Conservation (phyloP, 1,140 invertebrate species). For the Drosophila virilis region DNA sequence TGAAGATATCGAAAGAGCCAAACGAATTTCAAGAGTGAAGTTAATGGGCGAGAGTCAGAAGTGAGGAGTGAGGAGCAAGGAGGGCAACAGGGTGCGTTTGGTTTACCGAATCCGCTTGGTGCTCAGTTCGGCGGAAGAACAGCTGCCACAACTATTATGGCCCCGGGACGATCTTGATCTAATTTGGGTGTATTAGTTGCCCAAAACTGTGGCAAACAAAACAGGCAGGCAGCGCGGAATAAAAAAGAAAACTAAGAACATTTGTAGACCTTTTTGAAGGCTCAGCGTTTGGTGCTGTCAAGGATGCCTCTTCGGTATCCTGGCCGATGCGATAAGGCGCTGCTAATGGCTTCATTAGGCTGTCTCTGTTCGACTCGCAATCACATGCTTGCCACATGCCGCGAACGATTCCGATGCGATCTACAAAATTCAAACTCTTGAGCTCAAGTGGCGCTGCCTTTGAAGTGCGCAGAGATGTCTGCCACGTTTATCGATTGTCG, state of each 20-base stretch:
- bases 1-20: slow-evolving; percentile 49
- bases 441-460: slow-evolving; percentile 54
- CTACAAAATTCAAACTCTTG: slow-evolving; percentile 32
- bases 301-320: slow-evolving; percentile 57
- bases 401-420: slow-evolving; percentile 56
- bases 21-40: slow-evolving; percentile 54
- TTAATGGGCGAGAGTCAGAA: slow-evolving; percentile 67
- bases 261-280: slow-evolving; percentile 36
- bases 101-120: slow-evolving; percentile 47
- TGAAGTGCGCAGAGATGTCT: slow-evolving; percentile 55
- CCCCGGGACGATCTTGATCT: slow-evolving; percentile 70
- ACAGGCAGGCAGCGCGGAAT: slow-evolving; percentile 34
- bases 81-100: slow-evolving; percentile 8
- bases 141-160: slow-evolving; percentile 68
- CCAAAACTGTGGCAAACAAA: slow-evolving; percentile 63
- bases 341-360: slow-evolving; percentile 80
- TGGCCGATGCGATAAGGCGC: slow-evolving; percentile 62
- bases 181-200: slow-evolving; percentile 81
- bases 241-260: slow-evolving; percentile 39
- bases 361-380: slow-evolving; percentile 38
- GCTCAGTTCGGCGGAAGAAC: slow-evolving; percentile 46
- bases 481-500: slow-evolving; percentile 64
- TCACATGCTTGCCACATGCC: slow-evolving; percentile 77
- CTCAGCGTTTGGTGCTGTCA: slow-evolving; percentile 13
- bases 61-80: not conserved